A percentile compares a stretch with the other conserved stretches of the same genome.
Evolutionary conservation across 2,888 invertebrate species (phyloP).

Genomic region (Amiota minor): DNA sequence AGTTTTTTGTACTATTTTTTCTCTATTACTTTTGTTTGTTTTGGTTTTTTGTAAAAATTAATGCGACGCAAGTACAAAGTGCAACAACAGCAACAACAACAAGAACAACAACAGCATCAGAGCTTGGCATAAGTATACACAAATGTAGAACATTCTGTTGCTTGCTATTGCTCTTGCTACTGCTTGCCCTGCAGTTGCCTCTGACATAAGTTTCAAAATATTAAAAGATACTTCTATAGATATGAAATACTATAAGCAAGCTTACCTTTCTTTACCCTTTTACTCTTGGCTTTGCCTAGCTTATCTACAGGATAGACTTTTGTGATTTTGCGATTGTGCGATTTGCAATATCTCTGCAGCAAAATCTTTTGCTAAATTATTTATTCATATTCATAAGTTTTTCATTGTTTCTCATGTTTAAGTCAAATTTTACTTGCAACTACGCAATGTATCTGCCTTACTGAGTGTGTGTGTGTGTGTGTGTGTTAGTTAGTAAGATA

Average conservation of each 20-base stretch:
- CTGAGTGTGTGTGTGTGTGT: background rate
- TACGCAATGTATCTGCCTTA: background rate
- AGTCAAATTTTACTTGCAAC: background rate
- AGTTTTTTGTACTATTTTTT: slow-evolving; percentile 12
- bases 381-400: slow-evolving; percentile 67
- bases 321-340: background rate
- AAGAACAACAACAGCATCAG: slow-evolving; percentile 15
- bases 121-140: background rate
- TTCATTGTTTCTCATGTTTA: slow-evolving; percentile 40
- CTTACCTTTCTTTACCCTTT: no score
- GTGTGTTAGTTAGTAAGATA: background rate
- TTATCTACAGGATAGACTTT: background rate
- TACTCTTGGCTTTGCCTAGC: no score
- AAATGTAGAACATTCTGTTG: background rate
- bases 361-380: slow-evolving; percentile 55
- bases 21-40: background rate
- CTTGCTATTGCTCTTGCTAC: background rate
- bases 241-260: no score
- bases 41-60: slow-evolving; percentile 29
- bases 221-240: no score
- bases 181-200: no score
- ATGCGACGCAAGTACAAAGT: slow-evolving; percentile 23
- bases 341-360: slow-evolving; percentile 1
- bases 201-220: no score
- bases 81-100: slow-evolving; percentile 13